A percentile compares a stretch with the other conserved stretches of the same genome.
These are phyloP conservation scores for Cliona cf. orientalis DNA, from an alignment of 37 sponge, comb jelly and placozoan genomes.

Conservation along the genomic window DNA sequence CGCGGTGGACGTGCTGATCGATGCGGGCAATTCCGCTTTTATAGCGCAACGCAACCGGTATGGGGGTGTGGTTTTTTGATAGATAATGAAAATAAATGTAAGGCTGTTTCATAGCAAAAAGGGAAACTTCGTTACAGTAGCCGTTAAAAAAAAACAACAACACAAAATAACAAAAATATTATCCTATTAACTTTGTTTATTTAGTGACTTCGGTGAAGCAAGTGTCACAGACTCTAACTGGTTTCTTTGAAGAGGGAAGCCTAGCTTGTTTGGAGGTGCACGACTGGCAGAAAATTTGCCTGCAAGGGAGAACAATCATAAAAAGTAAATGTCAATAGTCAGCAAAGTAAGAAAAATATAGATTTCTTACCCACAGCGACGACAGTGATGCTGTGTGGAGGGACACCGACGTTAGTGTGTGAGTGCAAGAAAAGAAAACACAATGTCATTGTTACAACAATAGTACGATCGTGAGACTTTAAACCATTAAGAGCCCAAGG, in stretches of 20 bases:
- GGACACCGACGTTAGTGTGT: background rate
- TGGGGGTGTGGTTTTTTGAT: too few relatives aligned
- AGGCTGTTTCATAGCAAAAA: too few relatives aligned
- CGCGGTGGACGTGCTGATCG: too few relatives aligned
- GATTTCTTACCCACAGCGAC: constrained; percentile 76
- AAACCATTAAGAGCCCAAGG: too few relatives aligned
- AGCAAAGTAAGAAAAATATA: background rate
- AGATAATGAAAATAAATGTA: too few relatives aligned
- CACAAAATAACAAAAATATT: too few relatives aligned
- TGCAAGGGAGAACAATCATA: background rate
- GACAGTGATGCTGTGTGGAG: constrained; percentile 74
- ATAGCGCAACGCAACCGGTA: too few relatives aligned
- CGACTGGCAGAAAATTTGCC: constrained; percentile 66
- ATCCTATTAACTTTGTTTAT: too few relatives aligned
- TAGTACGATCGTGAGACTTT: background rate
- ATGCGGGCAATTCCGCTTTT: too few relatives aligned
- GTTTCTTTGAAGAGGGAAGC: constrained; percentile 68
- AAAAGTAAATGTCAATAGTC: background rate
- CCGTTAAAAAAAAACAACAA: too few relatives aligned
- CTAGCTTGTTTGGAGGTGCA: constrained; percentile 43
- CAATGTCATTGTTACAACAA: background rate
- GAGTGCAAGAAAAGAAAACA: background rate
- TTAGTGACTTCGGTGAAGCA: constrained; percentile 48
- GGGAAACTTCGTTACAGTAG: too few relatives aligned
- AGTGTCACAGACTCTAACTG: constrained; percentile 69